These are phyloP conservation scores for Phaonia tiefii DNA, from an alignment of 2,888 invertebrate genomes.

Conservation along the genomic window DNA sequence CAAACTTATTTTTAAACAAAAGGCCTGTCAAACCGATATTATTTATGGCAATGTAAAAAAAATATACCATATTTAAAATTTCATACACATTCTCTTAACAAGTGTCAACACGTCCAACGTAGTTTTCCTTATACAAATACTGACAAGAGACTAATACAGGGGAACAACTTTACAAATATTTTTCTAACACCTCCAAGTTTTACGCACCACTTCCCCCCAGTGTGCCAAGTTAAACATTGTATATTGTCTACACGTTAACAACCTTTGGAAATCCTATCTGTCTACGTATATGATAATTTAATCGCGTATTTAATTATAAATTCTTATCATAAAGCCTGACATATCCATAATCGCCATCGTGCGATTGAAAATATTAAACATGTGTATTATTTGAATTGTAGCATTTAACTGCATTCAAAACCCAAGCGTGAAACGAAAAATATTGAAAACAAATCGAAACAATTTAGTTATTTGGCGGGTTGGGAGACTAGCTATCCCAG, in stretches of 20 bases:
- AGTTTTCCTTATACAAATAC: slow-evolving; percentile 1
- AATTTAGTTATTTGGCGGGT: too few relatives aligned
- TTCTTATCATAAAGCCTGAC: slow-evolving; percentile 40
- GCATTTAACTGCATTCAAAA: too few relatives aligned
- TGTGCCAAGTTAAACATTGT: slow-evolving; percentile 1
- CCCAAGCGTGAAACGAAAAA: too few relatives aligned
- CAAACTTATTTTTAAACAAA: slow-evolving; percentile 7
- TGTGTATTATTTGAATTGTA: too few relatives aligned
- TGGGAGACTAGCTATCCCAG: too few relatives aligned
- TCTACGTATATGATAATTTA: slow-evolving; percentile 1
- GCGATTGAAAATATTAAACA: too few relatives aligned
- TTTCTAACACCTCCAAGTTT: slow-evolving; percentile 28
- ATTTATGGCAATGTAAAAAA: background rate
- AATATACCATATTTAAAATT: slow-evolving; percentile 49
- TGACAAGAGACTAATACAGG: background rate
- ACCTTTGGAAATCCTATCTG: background rate
- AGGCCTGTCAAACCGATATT: background rate
- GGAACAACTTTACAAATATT: slow-evolving; percentile 26
- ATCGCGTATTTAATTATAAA: slow-evolving; percentile 37
- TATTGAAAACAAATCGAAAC: too few relatives aligned
- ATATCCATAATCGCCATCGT: slow-evolving; percentile 17
- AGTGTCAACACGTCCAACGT: slow-evolving; percentile 65
- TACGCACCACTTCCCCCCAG: background rate
- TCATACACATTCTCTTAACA: slow-evolving; percentile 63
- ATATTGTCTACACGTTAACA: slow-evolving; percentile 12